Conservation (phyloP, 2,113 vertebrate species). For the Xiphophorus maculatus region DNA sequence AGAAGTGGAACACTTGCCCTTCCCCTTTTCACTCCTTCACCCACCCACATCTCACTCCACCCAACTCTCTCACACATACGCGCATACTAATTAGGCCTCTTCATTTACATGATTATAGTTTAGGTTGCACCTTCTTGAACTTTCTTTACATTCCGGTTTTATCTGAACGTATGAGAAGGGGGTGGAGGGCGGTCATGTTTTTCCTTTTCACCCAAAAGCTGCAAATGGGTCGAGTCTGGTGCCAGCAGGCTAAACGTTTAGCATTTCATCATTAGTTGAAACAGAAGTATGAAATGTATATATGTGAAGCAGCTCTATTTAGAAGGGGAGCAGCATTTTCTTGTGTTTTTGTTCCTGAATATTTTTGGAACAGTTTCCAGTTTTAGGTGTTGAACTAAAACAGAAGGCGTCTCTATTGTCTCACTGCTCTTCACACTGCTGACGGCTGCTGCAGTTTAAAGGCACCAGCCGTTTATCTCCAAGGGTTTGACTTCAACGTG, state of each 20-base stretch:
- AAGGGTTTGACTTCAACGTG: background rate
- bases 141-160: background rate
- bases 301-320: background rate
- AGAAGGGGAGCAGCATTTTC: background rate
- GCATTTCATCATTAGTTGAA: background rate
- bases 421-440: background rate
- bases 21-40: slow-evolving; percentile 28
- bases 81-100: slow-evolving; percentile 12
- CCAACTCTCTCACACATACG: slow-evolving; percentile 18
- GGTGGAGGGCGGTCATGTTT: too few relatives aligned
- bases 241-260: background rate
- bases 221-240: background rate
- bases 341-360: background rate
- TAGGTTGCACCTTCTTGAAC: slow-evolving; percentile 12
- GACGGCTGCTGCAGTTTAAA: background rate
- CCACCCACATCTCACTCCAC: background rate
- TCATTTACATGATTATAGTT: slow-evolving; percentile 56
- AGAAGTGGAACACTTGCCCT: slow-evolving; percentile 49
- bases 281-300: background rate
- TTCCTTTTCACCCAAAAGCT: too few relatives aligned
- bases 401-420: background rate
- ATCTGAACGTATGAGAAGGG: background rate
- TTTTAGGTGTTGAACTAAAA: background rate
- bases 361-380: background rate
- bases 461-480: background rate